A percentile compares a stretch with the other conserved stretches of the same genome.
Evolutionary conservation across 2,888 invertebrate genomes (phyloP).

Genomic region (Stenoptilia bipunctidactyla): DNA sequence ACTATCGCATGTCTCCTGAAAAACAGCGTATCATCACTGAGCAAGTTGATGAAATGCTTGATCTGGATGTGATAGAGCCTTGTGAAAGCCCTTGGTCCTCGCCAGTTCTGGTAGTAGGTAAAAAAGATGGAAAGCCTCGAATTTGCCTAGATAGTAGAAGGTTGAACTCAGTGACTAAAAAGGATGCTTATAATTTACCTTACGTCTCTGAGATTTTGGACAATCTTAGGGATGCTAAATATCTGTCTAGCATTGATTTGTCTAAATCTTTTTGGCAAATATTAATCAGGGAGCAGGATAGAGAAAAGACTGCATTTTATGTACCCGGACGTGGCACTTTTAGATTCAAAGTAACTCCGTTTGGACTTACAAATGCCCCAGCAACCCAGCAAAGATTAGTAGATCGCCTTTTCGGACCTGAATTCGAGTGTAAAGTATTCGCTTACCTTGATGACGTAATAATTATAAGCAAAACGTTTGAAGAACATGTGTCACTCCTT

Average conservation of each 20-base stretch:
- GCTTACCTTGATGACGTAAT: constrained; percentile 18
- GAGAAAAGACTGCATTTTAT: constrained; percentile 9
- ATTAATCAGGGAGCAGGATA: constrained; percentile 5
- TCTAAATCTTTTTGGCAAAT: constrained; percentile 12
- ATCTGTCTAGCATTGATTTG: constrained; percentile 12
- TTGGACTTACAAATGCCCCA: constrained; percentile 13
- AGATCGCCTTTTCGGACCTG: constrained; percentile 13
- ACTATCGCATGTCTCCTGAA: constrained; percentile 15
- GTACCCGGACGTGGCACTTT: constrained; percentile 4
- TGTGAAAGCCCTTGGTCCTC: constrained; percentile 18
- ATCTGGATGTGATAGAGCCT: constrained; percentile 8
- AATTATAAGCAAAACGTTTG: constrained; percentile 13
- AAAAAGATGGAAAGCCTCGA: constrained; percentile 13
- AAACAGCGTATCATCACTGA: constrained; percentile 11
- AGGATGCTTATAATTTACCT: constrained; percentile 14
- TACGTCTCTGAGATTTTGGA: constrained; percentile 16
- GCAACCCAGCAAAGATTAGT: constrained; percentile 17
- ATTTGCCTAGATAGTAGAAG: constrained; percentile 17
- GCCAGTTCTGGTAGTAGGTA: constrained; percentile 12
- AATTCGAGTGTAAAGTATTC: constrained; percentile 17
- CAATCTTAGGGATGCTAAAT: constrained; percentile 12
- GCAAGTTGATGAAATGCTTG: constrained; percentile 11
- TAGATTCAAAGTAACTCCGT: constrained; percentile 2
- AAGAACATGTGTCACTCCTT: constrained; percentile 17
- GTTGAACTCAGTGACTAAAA: constrained; percentile 10